Evolutionary conservation across 2,797 vertebrate genomes (phyloP).

Genomic region (Darevskia mixta): DNA sequence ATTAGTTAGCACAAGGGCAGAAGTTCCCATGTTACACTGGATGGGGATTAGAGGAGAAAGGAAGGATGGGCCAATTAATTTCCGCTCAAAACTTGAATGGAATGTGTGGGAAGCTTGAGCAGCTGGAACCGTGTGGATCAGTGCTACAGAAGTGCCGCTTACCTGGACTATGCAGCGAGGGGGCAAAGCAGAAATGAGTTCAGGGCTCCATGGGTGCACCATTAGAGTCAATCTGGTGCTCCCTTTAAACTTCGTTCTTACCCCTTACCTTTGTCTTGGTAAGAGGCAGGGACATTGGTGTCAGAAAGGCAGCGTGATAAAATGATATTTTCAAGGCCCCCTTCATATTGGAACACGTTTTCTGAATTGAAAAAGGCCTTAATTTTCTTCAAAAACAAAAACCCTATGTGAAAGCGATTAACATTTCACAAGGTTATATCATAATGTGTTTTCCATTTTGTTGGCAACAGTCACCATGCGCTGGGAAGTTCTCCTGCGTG

Average conservation of each 20-base stretch:
- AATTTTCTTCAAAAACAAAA: neutral
- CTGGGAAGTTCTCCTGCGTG: neutral
- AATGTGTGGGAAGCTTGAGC: too few relatives aligned
- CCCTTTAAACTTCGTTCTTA: too few relatives aligned
- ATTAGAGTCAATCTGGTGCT: too few relatives aligned
- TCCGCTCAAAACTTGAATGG: neutral
- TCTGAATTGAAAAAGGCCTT: neutral
- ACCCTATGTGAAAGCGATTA: neutral
- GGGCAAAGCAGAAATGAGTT: too few relatives aligned
- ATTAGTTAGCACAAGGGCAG: neutral
- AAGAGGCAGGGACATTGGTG: too few relatives aligned
- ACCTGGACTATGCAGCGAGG: too few relatives aligned
- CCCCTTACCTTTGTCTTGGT: too few relatives aligned
- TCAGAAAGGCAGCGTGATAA: neutral
- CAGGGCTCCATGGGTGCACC: too few relatives aligned
- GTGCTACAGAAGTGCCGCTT: too few relatives aligned
- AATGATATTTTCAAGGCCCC: neutral
- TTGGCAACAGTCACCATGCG: neutral
- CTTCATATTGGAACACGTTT: neutral
- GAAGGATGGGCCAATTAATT: neutral
- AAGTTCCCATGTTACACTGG: neutral
- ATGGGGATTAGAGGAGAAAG: neutral
- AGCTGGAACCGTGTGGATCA: too few relatives aligned
- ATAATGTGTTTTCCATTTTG: neutral
- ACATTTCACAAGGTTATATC: conserved; percentile 1